These are phyloP conservation scores for Eubucco bourcierii DNA, from an alignment of 2,113 vertebrate species.

Conservation along the genomic window DNA sequence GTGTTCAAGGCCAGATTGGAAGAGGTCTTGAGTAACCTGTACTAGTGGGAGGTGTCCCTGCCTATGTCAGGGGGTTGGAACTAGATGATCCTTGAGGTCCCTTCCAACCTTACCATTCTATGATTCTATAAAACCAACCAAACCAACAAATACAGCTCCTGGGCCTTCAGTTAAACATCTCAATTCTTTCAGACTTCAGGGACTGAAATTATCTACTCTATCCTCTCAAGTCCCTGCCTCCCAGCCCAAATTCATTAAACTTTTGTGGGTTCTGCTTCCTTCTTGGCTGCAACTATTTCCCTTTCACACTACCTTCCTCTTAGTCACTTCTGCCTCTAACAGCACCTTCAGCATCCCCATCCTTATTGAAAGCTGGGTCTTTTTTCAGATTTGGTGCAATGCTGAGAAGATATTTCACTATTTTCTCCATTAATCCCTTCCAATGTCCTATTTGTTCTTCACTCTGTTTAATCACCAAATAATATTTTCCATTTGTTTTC, in stretches of 20 bases:
- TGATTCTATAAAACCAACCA: no score
- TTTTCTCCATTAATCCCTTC: background rate
- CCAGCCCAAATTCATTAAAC: background rate
- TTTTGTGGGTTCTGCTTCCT: background rate
- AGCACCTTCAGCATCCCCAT: background rate
- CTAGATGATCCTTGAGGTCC: no score
- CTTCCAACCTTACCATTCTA: no score
- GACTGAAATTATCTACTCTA: background rate
- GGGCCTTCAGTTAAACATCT: background rate
- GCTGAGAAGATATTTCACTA: background rate
- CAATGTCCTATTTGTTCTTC: background rate
- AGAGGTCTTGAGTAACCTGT: no score
- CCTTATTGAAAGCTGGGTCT: background rate
- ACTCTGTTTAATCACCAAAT: background rate
- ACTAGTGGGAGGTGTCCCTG: no score
- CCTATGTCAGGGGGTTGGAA: no score
- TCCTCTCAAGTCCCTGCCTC: background rate
- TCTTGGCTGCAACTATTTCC: background rate
- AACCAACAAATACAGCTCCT: background rate
- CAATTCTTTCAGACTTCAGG: background rate
- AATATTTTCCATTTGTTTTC: slow-evolving; percentile 37
- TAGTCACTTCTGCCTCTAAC: background rate
- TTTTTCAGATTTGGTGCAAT: background rate
- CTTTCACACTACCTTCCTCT: background rate
- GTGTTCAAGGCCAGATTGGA: no score